Base-by-base conservation (phyloP, 2,113 vertebrate genomes). In the Upupa epops region DNA sequence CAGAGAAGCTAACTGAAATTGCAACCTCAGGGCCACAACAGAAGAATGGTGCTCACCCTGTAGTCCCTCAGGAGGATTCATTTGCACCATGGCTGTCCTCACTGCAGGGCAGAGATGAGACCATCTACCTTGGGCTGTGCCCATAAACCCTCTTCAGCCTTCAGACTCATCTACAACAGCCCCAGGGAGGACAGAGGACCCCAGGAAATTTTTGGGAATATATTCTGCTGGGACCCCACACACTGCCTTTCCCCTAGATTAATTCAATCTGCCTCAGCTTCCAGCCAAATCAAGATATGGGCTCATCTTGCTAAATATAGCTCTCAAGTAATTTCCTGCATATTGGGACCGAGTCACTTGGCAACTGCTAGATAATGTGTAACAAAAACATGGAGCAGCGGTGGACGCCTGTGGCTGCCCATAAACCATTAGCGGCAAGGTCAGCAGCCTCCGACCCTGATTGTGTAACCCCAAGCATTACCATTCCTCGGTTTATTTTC, bases 381-480 rank as follows among this genome's bases (percentile, higher is more conserved):
- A 85, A 93, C 34, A 73, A 63, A 94, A 94, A 87, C 95, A 94
- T 0, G 1, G 93, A 90, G 92, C 92, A 94, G 86, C 0, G 0
- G 80, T 0, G 4, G 90, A 90, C 5, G 93, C 93, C 89, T 87
- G 88, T 86, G 90, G 89, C 89, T 96, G 94, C 93, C 94, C 93
- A 90, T 89, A 94, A 95, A 94, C 92, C 91, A 93, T 96, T 89
- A 96, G 86, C 34, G 9, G 88, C 64, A 49, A 92, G 96, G 95
- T 96, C 96, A 95, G 91, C 93, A 94, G 91, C 94, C 94, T 72
- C 76, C 65, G 91, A 95, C 96, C 90, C 84, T 95, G 96, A 92
- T 97, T 97, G 88, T 81, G 89, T 95, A 97, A 96, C 95, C 96
- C 86, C 1, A 0, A 85, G 92, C 88, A 94, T 87, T 95, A 92